Evolutionary conservation across 30 jellyfish, hydroid and myxozoan species (phyloP), one percentile per base, ranked within the genome.

Genomic region (Chrysaora quinquecirrha): DNA sequence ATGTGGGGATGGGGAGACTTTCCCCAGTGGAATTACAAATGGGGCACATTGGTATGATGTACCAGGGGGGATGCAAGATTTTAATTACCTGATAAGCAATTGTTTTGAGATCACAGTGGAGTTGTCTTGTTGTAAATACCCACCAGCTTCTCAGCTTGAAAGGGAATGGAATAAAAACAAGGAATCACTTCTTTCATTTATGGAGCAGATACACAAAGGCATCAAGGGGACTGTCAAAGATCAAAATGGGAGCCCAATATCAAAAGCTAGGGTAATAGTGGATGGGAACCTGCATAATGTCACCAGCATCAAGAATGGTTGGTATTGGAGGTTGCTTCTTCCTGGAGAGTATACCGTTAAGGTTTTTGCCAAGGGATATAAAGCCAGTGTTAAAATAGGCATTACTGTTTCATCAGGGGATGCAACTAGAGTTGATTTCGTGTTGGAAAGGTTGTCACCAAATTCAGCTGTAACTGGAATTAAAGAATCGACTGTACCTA

Each of bases 41-140:
- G 99, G 98, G 54, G 99, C 99, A n/a, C 81, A 34, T 67, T 96
- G 99, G 99, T 90, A 96, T 75, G 96, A 90, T 79, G 98, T 90
- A 10, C 97, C 99, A 22, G 97, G 98, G 19, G 98, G 98, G 30
- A 96, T 96, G 99, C 98, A 96, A 56, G 99, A 96, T 66, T 96
- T 96, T 87, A 96, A 96, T 65, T 96, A 96, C 38, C 66, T 85
- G 66, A 89, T 90, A 27, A 75, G 97, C 54, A 96, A 96, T 64
- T 90, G 98, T 68, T 87, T 90, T 90, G 99, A 96, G 76, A 87
- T 96, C 1, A 90, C 99, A 24, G 87, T 96, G 2, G 98, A 96
- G 66, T 56, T 96, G 28, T 91, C 98, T 1, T 96, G 99, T 79
- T 89, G 97, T 84, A 96, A 96, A 78, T 96, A 85, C 71, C 99